These are phyloP conservation scores for Myotis myotis DNA, from an alignment of 2,797 vertebrate species.

Conservation along the genomic window DNA sequence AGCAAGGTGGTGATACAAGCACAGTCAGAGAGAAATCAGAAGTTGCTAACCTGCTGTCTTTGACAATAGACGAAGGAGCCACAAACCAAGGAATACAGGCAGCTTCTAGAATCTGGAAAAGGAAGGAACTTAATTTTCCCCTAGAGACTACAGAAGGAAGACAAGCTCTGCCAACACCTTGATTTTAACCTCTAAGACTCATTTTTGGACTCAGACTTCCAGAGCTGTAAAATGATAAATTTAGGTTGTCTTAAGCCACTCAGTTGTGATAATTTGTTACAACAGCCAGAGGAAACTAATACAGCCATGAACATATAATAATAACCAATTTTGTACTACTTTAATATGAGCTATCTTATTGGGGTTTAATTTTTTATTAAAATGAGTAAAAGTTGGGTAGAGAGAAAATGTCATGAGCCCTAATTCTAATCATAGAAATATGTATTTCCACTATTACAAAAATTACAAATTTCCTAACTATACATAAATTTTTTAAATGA, in stretches of 20 bases:
- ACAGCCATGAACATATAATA: background rate
- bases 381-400: background rate
- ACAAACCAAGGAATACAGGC: background rate
- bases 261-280: background rate
- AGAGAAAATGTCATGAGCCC: background rate
- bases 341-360: background rate
- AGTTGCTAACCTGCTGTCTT: background rate
- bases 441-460: background rate
- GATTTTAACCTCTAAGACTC: background rate
- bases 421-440: conserved; percentile 17
- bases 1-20: background rate
- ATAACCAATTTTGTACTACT: background rate
- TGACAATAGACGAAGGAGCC: background rate
- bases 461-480: background rate
- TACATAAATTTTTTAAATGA: background rate
- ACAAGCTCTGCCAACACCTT: background rate
- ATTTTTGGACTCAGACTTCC: background rate
- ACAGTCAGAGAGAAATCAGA: background rate
- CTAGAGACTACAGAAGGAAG: background rate
- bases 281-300: background rate
- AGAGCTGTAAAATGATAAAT: background rate
- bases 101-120: background rate
- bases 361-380: conserved; percentile 11
- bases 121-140: background rate
- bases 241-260: background rate